A percentile compares a stretch with the other conserved stretches of the same genome.
Evolutionary conservation across 2,113 vertebrate genomes (phyloP).

Genomic region (Lethenteron reissneri): DNA sequence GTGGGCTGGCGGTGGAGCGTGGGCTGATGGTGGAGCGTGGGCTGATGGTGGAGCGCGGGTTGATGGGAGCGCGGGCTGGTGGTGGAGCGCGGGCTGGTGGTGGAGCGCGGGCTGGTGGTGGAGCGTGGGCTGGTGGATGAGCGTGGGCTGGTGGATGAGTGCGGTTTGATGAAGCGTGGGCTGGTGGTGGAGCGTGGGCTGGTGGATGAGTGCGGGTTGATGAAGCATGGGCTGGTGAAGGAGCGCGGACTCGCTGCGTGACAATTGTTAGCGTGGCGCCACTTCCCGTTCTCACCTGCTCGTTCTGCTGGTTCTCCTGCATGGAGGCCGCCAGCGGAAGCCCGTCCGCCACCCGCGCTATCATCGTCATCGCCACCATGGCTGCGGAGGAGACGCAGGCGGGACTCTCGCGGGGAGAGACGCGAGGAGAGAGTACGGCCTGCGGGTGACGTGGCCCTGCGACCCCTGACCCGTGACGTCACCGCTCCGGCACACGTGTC

Average conservation of each 20-base stretch:
- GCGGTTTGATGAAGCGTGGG: background rate
- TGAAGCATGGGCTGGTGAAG: background rate
- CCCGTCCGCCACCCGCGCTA: constrained; percentile 78
- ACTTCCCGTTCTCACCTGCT: constrained; percentile 7
- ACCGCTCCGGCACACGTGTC: too few relatives aligned
- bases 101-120: background rate
- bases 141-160: background rate
- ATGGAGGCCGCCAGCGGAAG: constrained; percentile 83
- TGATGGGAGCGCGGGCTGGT: background rate
- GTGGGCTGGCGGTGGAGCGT: too few relatives aligned
- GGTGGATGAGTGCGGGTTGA: background rate
- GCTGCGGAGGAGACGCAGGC: background rate
- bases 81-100: background rate
- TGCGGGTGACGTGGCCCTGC: too few relatives aligned
- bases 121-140: too few relatives aligned
- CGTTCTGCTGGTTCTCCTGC: constrained; percentile 91
- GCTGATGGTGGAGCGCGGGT: background rate
- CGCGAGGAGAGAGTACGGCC: too few relatives aligned
- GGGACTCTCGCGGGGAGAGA: too few relatives aligned
- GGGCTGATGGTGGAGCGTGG: background rate
- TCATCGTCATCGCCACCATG: constrained; percentile 94
- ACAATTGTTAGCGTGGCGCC: background rate
- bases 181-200: background rate
- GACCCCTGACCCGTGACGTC: too few relatives aligned
- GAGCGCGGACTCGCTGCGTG: background rate